Conservation (phyloP, 1,140 invertebrate species). For the Steinernema khuongi region DNA sequence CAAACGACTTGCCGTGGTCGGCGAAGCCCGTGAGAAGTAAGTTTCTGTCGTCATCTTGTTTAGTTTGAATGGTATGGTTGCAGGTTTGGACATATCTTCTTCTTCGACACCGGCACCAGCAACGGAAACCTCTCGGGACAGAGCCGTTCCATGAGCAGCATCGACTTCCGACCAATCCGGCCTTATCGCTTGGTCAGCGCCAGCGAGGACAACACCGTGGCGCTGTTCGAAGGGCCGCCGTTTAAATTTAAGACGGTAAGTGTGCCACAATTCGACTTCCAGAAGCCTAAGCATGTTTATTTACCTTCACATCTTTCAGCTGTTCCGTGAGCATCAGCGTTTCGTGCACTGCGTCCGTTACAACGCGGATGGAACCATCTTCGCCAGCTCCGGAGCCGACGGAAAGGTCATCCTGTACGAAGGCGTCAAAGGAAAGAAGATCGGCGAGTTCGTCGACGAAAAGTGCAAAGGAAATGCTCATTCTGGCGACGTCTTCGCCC, state of each 20-base stretch:
- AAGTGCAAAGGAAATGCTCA: conserved; percentile 65
- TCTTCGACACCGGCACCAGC: conserved; percentile 91
- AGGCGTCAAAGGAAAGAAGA: conserved; percentile 46
- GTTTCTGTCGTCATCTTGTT: conserved; percentile 22
- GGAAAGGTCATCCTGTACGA: conserved; percentile 68
- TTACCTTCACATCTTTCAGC: too few relatives aligned
- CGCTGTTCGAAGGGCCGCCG: conserved; percentile 90
- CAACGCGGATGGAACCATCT: conserved; percentile 81
- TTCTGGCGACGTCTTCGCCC: conserved; percentile 70
- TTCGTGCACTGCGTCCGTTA: conserved; percentile 93
- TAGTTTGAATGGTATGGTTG: conserved; percentile 40
- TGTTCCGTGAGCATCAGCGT: conserved; percentile 76
- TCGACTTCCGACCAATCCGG: conserved; percentile 79
- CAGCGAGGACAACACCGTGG: conserved; percentile 90
- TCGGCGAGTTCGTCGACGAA: conserved; percentile 44
- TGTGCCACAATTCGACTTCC: background rate
- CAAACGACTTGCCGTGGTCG: conserved; percentile 89
- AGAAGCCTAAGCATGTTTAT: too few relatives aligned
- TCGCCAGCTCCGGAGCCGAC: conserved; percentile 92
- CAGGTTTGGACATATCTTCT: conserved; percentile 93
- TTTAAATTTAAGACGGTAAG: conserved; percentile 80
- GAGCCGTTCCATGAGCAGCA: conserved; percentile 88
- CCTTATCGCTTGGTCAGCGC: conserved; percentile 91
- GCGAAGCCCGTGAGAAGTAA: conserved; percentile 86
- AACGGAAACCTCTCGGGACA: conserved; percentile 95